phyloP scores from a whole-genome alignment of 2,797 vertebrate genomes.

The Malacoraja senta region DNA sequence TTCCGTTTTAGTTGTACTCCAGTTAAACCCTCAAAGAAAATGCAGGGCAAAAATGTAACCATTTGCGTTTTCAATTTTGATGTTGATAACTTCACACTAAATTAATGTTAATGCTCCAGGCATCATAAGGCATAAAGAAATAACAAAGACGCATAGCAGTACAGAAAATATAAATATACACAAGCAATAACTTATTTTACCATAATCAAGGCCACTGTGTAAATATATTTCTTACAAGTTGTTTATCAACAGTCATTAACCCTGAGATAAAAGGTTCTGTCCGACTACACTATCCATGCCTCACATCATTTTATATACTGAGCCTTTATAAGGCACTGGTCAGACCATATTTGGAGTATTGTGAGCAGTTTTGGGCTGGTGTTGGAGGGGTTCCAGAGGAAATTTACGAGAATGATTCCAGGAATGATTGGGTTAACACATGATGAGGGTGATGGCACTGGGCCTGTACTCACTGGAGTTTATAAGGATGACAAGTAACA shows the following conservation, averaged over 20 bases:
- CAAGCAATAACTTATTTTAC: neutral
- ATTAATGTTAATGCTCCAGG: constrained; percentile 23
- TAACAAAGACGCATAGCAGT: neutral
- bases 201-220: neutral
- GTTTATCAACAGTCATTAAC: neutral
- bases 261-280: too few relatives aligned
- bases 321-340: too few relatives aligned
- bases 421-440: too few relatives aligned
- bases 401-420: too few relatives aligned
- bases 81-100: neutral
- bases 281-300: too few relatives aligned
- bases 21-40: neutral
- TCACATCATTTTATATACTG: too few relatives aligned
- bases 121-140: neutral
- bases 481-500: too few relatives aligned
- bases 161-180: neutral
- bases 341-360: too few relatives aligned
- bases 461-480: too few relatives aligned
- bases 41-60: neutral
- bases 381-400: too few relatives aligned
- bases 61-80: neutral
- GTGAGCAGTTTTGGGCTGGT: too few relatives aligned
- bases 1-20: neutral
- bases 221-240: neutral
- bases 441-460: too few relatives aligned